Percentiles rank a stretch among this genome's conserved stretches.
Conservation (phyloP, 2,888 invertebrate species). For the Drepana falcataria region DNA sequence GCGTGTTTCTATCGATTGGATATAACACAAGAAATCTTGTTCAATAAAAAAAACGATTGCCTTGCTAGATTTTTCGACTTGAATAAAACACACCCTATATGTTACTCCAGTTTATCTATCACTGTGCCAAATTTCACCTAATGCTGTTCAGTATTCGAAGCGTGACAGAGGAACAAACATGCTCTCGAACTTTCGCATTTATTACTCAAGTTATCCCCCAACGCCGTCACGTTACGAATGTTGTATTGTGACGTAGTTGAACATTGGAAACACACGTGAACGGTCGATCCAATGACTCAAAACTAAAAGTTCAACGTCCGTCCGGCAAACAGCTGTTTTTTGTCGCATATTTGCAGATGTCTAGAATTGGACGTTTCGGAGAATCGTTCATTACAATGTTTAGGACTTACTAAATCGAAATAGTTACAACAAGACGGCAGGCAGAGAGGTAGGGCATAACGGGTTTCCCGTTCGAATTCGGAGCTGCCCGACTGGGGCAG, state of each 20-base stretch:
- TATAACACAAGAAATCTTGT: no score
- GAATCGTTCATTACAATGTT: not conserved
- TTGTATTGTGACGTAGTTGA: not conserved
- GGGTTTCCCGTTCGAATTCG: no score
- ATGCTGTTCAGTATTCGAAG: not conserved
- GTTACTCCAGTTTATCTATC: no score
- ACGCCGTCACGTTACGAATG: conserved; percentile 8
- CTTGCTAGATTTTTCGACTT: no score
- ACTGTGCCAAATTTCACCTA: no score
- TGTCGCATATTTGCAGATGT: conserved; percentile 8
- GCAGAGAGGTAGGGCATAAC: no score
- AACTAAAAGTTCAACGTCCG: conserved; percentile 22
- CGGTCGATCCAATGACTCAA: conserved; percentile 30
- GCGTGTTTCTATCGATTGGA: no score
- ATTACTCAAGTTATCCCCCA: no score
- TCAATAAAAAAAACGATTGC: no score
- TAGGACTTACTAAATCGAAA: not conserved
- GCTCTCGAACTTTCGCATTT: no score
- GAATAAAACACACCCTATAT: no score
- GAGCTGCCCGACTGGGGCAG: no score
- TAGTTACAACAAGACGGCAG: not conserved
- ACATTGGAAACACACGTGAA: conserved; percentile 10
- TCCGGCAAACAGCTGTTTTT: conserved; percentile 23
- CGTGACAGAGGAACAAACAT: not conserved
- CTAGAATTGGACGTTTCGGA: not conserved